These are phyloP conservation scores for Myodes glareolus DNA, from an alignment of 2,113 vertebrate genomes.

Conservation along the genomic window DNA sequence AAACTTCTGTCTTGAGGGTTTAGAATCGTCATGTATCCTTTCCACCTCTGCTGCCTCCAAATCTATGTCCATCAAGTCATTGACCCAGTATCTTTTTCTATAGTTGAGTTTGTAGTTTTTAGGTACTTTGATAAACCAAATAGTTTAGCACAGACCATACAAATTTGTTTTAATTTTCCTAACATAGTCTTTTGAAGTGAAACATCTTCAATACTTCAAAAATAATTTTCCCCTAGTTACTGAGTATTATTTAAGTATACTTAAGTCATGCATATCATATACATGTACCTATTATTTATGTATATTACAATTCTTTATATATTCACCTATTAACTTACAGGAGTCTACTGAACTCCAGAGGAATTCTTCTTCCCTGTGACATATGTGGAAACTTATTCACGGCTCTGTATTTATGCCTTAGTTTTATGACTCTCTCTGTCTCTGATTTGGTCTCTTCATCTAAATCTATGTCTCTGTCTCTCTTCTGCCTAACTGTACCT, in stretches of 20 bases:
- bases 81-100: background rate
- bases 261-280: background rate
- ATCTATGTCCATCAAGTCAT: background rate
- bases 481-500: background rate
- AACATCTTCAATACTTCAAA: background rate
- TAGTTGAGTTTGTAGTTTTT: background rate
- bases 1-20: background rate
- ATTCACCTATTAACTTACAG: background rate
- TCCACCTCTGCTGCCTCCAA: background rate
- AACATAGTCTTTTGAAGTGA: background rate
- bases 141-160: background rate
- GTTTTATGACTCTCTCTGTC: background rate
- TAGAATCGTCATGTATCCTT: background rate
- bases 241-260: background rate
- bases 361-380: background rate
- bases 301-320: background rate
- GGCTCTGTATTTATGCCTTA: background rate
- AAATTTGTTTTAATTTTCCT: background rate
- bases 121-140: background rate
- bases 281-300: background rate
- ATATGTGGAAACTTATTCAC: background rate
- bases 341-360: background rate
- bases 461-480: background rate
- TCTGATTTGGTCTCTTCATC: background rate
- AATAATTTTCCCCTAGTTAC: background rate